Evolutionary conservation across 1,140 invertebrate species (phyloP).

Genomic region (Heterodera schachtii): DNA sequence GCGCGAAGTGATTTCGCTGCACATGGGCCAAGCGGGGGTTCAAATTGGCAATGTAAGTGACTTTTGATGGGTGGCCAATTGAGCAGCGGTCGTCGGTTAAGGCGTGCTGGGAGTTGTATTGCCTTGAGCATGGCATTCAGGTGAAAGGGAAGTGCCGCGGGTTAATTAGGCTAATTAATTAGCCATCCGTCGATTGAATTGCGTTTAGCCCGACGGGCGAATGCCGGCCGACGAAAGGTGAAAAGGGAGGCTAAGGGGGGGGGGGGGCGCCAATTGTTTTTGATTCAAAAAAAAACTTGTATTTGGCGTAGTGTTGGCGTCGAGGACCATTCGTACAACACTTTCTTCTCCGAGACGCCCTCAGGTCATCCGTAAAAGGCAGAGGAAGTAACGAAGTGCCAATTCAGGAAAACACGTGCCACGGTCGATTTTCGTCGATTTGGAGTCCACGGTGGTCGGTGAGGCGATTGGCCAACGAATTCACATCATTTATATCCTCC

Average conservation of each 20-base stretch:
- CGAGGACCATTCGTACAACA: constrained; percentile 68
- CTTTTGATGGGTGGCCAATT: too few species aligned
- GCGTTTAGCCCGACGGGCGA: constrained; percentile 72
- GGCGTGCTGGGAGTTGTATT: constrained; percentile 80
- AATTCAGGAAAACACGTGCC: constrained; percentile 76
- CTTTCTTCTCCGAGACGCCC: constrained; percentile 70
- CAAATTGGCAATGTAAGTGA: constrained; percentile 71
- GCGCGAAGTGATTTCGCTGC: constrained; percentile 70
- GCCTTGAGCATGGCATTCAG: constrained; percentile 75
- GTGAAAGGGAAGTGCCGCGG: background rate
- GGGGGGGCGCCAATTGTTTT: background rate
- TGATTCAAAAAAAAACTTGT: constrained; percentile 13
- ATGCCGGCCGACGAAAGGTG: constrained; percentile 44
- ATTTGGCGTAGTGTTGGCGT: constrained; percentile 44
- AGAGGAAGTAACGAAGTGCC: background rate
- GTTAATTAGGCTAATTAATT: background rate
- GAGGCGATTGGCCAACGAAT: constrained; percentile 46
- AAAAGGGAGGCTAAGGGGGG: too few species aligned
- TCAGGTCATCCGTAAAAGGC: constrained; percentile 70
- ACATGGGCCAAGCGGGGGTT: constrained; percentile 71
- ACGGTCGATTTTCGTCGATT: constrained; percentile 79
- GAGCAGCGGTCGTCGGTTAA: constrained; percentile 72
- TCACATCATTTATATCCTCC: background rate
- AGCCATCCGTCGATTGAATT: background rate
- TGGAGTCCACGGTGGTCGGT: constrained; percentile 85